phyloP scores from a whole-genome alignment of 2,797 vertebrate species.

The Rhinella marina region DNA sequence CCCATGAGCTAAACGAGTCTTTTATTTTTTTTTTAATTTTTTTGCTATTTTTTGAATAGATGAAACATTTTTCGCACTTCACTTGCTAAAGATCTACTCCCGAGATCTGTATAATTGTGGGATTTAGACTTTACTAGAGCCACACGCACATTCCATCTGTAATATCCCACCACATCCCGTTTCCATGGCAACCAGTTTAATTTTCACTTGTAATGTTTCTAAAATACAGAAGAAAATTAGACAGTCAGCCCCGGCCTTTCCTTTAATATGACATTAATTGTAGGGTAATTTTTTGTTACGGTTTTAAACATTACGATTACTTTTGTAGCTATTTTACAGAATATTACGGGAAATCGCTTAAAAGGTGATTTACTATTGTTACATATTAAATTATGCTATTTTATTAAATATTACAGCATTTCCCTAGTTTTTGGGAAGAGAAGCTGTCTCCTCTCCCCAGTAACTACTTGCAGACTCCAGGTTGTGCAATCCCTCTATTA shows the following conservation, averaged over 20 bases:
- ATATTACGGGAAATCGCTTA: neutral
- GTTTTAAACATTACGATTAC: neutral
- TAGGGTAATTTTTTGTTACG: neutral
- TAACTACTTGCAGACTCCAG: too few relatives aligned
- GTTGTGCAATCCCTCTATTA: too few relatives aligned
- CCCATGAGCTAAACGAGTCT: conserved; percentile 63
- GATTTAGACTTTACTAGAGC: conserved; percentile 58
- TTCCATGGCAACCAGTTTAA: conserved; percentile 71
- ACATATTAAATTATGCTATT: neutral
- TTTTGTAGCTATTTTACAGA: neutral
- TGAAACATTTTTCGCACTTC: conserved; percentile 47
- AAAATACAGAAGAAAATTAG: conserved; percentile 58
- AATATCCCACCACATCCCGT: conserved; percentile 65
- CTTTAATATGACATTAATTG: neutral
- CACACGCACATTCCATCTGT: conserved; percentile 50
- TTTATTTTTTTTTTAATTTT: conserved; percentile 26
- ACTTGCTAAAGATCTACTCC: conserved; percentile 5
- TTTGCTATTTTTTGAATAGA: conserved; percentile 15
- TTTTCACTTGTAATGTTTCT: conserved; percentile 70
- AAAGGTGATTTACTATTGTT: neutral
- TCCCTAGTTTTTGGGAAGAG: neutral
- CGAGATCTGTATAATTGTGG: conserved; percentile 51
- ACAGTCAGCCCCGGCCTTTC: neutral
- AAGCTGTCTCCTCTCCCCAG: neutral
- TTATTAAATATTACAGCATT: neutral